Base-by-base conservation (phyloP, 1,140 invertebrate genomes). In the Macrobrachium rosenbergii region DNA sequence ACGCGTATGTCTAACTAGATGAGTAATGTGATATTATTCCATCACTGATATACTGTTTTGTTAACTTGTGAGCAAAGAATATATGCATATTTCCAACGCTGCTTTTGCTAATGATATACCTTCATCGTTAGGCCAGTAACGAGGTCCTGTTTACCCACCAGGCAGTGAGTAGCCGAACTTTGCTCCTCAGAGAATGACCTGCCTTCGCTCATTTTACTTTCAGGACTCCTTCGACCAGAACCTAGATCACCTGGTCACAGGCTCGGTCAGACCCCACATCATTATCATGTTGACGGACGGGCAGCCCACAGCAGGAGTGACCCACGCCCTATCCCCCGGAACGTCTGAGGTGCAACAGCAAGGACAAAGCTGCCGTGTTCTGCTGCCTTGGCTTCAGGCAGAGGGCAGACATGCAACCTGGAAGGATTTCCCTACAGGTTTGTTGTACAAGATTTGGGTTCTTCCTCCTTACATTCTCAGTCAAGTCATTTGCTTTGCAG, bases 231-330 rank as follows among this genome's bases (percentile, higher is more conserved):
- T 91, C 67, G 73, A 90, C 16, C 76, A 88, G 0, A 87, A 88
- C 37, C 52, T 83, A 45, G 80, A 88, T 17, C 59, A 62, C 11
- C 69, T 83, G 16, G 82, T 76, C 6, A 59, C 88, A 19, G 80
- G 81, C 6, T 75, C 75, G 16, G 80, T 84, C 69, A 59, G 81
- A 28, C 75, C 76, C 2, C 67, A 82, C 72, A 83, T 88, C 58
- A 94, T 96, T 12, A 93, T 96, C 23, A 95, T 96, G 91, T 91
- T 96, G 58, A 96, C 95, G 2, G 95, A 96, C 90, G 95, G 95
- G 62, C 93, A 95, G 87, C 93, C 95, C 8, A 95, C 94, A 3
- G 92, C 93, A 2, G 95, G 95, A 14, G 92, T 93, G 87, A 93
- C 92, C 0, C 91, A 93, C 77, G 91, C 93, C 0, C 90, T 82